Evolutionary conservation across 2,888 invertebrate genomes (phyloP), one percentile per base, ranked within the genome.

Genomic region (Liposcelis brunnea): DNA sequence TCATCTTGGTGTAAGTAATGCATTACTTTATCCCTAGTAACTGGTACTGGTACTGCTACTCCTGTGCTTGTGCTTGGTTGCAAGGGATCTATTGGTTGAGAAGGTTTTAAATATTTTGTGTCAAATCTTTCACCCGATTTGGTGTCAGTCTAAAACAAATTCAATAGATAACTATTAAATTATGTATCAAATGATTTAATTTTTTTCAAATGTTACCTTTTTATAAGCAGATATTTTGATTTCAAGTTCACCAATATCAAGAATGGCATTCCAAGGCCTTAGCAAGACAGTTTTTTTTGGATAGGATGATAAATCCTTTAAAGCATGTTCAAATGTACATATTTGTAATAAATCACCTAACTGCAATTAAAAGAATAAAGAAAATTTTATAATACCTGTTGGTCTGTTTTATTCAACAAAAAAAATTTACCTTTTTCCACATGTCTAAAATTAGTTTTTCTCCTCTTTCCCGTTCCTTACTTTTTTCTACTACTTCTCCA

Each of bases 171-270:
- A 26, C 4, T 6, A 26, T 8, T 26, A 6, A 26, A 26, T 26
- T 26, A n/a, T n/a, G n/a, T n/a, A n/a, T n/a, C 8, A 26, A 26
- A 4, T 26, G 4, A 26, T 8, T 6, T 26, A 26, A 6, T 26
- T 26, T 26, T 26, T 8, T 26, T 26, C 4, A 26, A 26, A 26
- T n/a, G n/a, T 26, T 26, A 26, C 26, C 19, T 40, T 40, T 19
- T 19, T 21, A 16, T 19, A n/a, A 6, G 40, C 40, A 12, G 40
- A 18, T 18, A 40, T 21, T 10, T 19, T 40, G 5, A 40, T 40
- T n/a, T 14, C 19, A 6, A 40, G 6, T 12, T 40, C 40, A 6
- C 40, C 40, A 40, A 40, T 40, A 21, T 40, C 40, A n/a, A 40
- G 19, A 21, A 19, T 6, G 21, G 18, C 15, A 19, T 40, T 40